phyloP scores from a whole-genome alignment of 1,140 invertebrate genomes.

The Popillia japonica region DNA sequence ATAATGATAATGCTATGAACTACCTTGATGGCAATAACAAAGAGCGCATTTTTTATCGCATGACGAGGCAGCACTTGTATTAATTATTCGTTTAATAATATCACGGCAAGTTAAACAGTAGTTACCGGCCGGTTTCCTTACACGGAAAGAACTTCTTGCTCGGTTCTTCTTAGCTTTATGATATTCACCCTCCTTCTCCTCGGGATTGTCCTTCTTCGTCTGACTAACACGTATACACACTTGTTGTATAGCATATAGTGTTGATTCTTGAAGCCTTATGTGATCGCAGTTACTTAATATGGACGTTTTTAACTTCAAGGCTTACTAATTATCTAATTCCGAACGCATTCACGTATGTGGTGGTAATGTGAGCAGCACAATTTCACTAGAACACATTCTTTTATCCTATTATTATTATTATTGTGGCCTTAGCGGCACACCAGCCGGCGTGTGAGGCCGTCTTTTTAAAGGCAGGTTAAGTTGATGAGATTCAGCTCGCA shows the following conservation, averaged over 20 bases:
- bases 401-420: conserved; percentile 3
- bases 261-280: not conserved
- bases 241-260: not conserved
- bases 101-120: conserved; percentile 33
- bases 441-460: not conserved
- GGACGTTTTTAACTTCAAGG: conserved; percentile 18
- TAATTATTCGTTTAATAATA: conserved; percentile 35
- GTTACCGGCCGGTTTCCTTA: conserved; percentile 27
- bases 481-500: not conserved
- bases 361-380: conserved; percentile 27
- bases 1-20: conserved; percentile 7
- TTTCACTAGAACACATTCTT: conserved; percentile 25
- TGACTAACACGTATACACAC: not conserved
- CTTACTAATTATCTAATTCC: conserved; percentile 33
- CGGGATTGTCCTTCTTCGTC: not conserved
- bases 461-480: not conserved
- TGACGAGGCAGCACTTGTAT: conserved; percentile 25
- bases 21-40: conserved; percentile 4
- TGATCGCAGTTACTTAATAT: conserved; percentile 14
- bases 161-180: not conserved
- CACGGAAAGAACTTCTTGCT: not conserved
- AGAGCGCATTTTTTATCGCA: conserved; percentile 16
- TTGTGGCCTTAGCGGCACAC: conserved; percentile 1
- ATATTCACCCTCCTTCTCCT: not conserved
- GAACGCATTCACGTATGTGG: conserved; percentile 23